These are phyloP conservation scores for Zaprionus tsacasi DNA, from an alignment of 1,140 invertebrate species.

Conservation along the genomic window DNA sequence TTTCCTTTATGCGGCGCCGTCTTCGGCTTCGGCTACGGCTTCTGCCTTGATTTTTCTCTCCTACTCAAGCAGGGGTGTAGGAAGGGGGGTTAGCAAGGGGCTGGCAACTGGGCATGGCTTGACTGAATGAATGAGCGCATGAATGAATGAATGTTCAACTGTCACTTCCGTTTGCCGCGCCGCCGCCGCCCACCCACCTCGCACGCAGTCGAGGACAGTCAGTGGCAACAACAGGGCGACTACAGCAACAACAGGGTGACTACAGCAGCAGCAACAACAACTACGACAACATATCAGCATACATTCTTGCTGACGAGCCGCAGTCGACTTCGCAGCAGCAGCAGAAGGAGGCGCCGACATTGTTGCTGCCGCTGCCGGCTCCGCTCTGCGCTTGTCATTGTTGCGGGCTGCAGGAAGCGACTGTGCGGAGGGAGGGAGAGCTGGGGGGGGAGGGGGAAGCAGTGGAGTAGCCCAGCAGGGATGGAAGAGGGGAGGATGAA, in stretches of 20 bases:
- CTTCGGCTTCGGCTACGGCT: neutral
- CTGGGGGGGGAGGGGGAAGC: neutral
- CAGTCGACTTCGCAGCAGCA: neutral
- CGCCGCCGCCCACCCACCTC: conserved; percentile 31
- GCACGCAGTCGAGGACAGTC: conserved; percentile 22
- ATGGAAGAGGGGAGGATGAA: conserved; percentile 5
- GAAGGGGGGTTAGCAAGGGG: neutral
- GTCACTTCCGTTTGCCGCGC: conserved; percentile 70
- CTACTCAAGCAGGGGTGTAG: conserved; percentile 11
- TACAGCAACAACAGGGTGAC: neutral
- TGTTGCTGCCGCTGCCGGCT: conserved; percentile 46
- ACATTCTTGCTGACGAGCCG: conserved; percentile 45
- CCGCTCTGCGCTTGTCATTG: conserved; percentile 40
- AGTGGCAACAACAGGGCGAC: conserved; percentile 28
- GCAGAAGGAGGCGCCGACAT: conserved; percentile 56
- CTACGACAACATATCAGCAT: conserved; percentile 44
- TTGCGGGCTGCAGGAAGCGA: conserved; percentile 15
- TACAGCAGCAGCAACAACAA: neutral
- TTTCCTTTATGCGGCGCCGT: conserved; percentile 71
- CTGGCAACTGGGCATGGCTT: conserved; percentile 27
- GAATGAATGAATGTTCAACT: conserved; percentile 82
- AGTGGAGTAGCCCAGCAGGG: neutral
- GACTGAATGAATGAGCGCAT: conserved; percentile 56
- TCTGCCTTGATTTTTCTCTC: conserved; percentile 62
- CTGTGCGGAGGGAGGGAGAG: too few species aligned